Base-by-base conservation (phyloP, 2,797 vertebrate species). In the Cirrhinus mrigala region DNA sequence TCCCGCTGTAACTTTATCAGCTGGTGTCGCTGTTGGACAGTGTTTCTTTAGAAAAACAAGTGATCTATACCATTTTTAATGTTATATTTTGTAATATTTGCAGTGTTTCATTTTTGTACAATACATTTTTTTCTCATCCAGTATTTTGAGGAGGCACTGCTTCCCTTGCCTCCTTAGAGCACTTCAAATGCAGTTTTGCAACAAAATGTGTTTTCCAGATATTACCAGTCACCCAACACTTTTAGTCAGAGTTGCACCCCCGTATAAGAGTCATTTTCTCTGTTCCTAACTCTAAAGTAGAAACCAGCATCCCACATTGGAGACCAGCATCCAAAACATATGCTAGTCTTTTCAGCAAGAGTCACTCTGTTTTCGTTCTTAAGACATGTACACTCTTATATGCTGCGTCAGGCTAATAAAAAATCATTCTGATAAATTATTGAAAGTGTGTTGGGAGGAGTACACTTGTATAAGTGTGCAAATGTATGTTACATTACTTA, bases 401-500 rank as follows among this genome's bases (percentile, higher is more conserved):
- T 48, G 20, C 74, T 74, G 37, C 5, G 9, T 70, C 50, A 78
- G 75, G 46, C 37, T 48, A 12, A 68, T 69, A 24, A 58, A 33
- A 78, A 58, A 52, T 33, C 37, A 16, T 22, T 68, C 9, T 54
- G 15, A 69, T 54, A 37, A 56, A 69, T 46, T 6, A 71, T 73
- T 79, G 11, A 27, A 78, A 8, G 50, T 56, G 69, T 80, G 29
- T 74, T 40, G 69, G 54, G 64, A 54, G 70, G 33, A 27, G 24
- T 37, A 20, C 10, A 6, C 44, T 74, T 9, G 40, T 75, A 44
- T 77, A 54, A 48, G 70, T 84, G 69, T 54, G n/a, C 15, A 75
- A 68, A 46, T 69, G 40, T 22, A 44, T 88, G 87, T 89, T 62
- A 79, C 68, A 33, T n/a, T 88, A 78, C 70, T 70, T 78, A 46